Base-by-base conservation (phyloP, 2,888 invertebrate genomes). In the Phytoseiulus persimilis region DNA sequence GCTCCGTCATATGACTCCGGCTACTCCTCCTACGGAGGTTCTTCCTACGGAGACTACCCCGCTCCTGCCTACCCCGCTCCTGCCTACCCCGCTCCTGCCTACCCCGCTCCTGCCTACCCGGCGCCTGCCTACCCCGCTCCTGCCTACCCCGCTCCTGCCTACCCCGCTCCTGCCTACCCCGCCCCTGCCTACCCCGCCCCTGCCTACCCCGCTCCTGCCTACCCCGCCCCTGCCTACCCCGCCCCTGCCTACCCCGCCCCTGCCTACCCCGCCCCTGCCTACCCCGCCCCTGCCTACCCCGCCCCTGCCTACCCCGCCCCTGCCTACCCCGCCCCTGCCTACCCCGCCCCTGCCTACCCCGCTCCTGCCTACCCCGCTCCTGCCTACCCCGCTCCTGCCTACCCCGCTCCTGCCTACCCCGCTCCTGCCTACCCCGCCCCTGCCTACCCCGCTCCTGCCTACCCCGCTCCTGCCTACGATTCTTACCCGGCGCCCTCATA, bases 131-230 rank as follows among this genome's bases (percentile, higher is more conserved):
- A 84, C 84, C 84, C 31, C 84, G 31, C 84, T 3, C 84, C 84
- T 84, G 83, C 90, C 83, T 89, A 83, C 89, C 84, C 90, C 89
- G 83, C 91, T 89, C 90, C 87, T 83, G 39, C 83, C 46, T 39
- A 83, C 87, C 46, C 83, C 89, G 89, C 89, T 39, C 89, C 89
- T 87, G 46, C 83, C 18, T 65, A 28, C 65, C 9, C 39, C 39
- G 39, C 39, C 9, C 39, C 39, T 9, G 39, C 39, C 5, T 39
- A 39, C 39, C 39, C 39, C 39, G 39, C 39, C 5, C 39, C 39
- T 39, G 3, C 39, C 9, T 39, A 39, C 39, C 9, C 39, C 39
- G 39, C 39, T 39, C 39, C 39, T 9, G 39, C 39, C 5, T 39
- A 39, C 39, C 9, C 39, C 9, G 39, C 39, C 5, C 39, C 39